Conservation (phyloP, 2,113 vertebrate genomes). For the Formicarius rufipectus region DNA sequence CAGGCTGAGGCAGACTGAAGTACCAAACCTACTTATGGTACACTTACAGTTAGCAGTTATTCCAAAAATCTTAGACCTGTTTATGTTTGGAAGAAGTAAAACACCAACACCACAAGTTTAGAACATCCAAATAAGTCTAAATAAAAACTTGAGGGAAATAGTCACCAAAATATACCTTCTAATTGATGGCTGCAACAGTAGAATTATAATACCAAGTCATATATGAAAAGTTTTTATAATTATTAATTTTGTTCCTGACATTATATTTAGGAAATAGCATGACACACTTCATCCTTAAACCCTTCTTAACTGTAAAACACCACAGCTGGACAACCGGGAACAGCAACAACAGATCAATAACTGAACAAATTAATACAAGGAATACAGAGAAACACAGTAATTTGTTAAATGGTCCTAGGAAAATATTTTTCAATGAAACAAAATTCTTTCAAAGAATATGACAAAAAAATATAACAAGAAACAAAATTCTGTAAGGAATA, state of each 20-base stretch:
- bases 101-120: neutral
- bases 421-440: neutral
- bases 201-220: neutral
- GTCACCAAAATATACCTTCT: neutral
- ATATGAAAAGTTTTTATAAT: neutral
- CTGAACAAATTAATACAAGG: neutral
- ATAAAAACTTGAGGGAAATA: constrained; percentile 19
- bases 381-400: constrained; percentile 37
- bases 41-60: neutral
- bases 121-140: neutral
- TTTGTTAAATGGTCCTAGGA: constrained; percentile 8
- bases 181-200: constrained; percentile 24
- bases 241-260: constrained; percentile 47
- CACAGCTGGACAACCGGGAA: constrained; percentile 32
- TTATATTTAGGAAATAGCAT: constrained; percentile 89
- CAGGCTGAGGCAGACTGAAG: constrained; percentile 68
- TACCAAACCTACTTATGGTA: constrained; percentile 14
- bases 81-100: neutral
- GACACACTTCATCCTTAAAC: constrained; percentile 93
- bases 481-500: constrained; percentile 5
- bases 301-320: constrained; percentile 56
- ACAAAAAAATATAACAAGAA: constrained; percentile 17
- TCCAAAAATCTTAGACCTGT: neutral
- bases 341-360: constrained; percentile 10
- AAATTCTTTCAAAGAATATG: neutral